phyloP scores from a whole-genome alignment of 2,888 invertebrate species.

The Pollenia labialis region DNA sequence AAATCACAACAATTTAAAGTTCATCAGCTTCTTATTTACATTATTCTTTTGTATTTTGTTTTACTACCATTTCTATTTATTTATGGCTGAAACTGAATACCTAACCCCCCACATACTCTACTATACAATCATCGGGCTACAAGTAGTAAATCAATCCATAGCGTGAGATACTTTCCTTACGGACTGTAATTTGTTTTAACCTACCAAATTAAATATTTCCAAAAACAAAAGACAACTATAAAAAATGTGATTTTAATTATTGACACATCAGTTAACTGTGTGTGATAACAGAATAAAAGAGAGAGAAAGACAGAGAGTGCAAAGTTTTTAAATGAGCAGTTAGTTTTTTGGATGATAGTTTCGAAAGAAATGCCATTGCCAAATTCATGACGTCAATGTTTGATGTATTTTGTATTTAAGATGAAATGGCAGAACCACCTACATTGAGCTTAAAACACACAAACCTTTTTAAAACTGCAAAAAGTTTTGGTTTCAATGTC shows the following conservation, averaged over 20 bases:
- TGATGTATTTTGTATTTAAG: constrained; percentile 60
- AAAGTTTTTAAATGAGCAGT: constrained; percentile 65
- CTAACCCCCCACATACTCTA: background rate
- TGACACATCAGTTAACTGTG: constrained; percentile 60
- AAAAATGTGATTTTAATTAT: constrained; percentile 73
- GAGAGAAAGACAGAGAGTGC: background rate
- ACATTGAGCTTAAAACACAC: constrained; percentile 64
- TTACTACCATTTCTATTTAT: background rate
- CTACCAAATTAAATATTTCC: constrained; percentile 71
- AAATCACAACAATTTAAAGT: constrained; percentile 72
- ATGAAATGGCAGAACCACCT: constrained; percentile 69
- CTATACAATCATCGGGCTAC: background rate
- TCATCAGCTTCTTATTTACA: constrained; percentile 68
- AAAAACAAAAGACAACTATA: constrained; percentile 41
- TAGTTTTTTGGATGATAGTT: constrained; percentile 5
- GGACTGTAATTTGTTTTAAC: constrained; percentile 55
- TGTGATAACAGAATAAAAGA: constrained; percentile 31
- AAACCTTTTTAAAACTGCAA: constrained; percentile 9
- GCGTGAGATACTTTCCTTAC: constrained; percentile 71
- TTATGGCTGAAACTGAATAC: constrained; percentile 51
- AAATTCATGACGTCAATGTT: constrained; percentile 25
- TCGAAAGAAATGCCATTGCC: constrained; percentile 32
- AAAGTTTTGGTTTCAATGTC: constrained; percentile 68
- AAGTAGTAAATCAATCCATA: constrained; percentile 52
- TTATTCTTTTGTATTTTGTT: constrained; percentile 10